Conservation (phyloP, 2,113 vertebrate species). For the Galemys pyrenaicus region DNA sequence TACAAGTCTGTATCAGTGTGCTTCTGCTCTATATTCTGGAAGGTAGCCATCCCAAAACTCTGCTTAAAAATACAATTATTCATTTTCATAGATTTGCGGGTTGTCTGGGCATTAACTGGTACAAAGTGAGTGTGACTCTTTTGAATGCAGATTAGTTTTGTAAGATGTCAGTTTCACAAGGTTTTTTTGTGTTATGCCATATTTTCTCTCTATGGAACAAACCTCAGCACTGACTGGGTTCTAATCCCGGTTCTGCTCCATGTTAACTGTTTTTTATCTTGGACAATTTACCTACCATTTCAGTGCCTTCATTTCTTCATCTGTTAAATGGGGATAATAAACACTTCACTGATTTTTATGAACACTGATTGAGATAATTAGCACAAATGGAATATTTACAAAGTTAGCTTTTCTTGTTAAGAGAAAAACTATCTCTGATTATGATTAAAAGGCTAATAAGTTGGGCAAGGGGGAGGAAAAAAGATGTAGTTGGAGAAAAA, state of each 20-base stretch:
- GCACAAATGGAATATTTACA: not conserved
- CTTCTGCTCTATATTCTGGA: not conserved
- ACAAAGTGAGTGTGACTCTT: not conserved
- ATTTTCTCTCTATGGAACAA: not conserved
- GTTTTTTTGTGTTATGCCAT: not conserved
- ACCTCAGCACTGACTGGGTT: not conserved
- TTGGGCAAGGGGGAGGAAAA: not conserved
- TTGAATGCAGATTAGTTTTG: not conserved
- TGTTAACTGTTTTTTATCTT: not conserved
- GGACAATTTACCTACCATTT: constrained; percentile 35
- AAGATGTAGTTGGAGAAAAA: not conserved
- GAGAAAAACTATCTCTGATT: not conserved
- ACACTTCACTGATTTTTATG: constrained; percentile 11
- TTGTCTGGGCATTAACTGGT: not conserved
- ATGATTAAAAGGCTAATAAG: not conserved
- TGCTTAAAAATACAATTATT: not conserved
- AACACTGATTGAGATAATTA: constrained; percentile 39
- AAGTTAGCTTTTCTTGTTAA: constrained; percentile 30
- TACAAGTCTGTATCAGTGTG: not conserved
- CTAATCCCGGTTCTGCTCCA: constrained; percentile 11
- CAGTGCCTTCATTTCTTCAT: constrained; percentile 19
- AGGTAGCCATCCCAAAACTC: not conserved
- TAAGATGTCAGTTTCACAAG: not conserved
- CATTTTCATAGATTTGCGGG: not conserved
- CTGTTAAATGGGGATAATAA: constrained; percentile 2